A percentile compares a stretch with the other conserved stretches of the same genome.
Conservation (phyloP, 2,888 invertebrate genomes). For the Salpingus planirostris region DNA sequence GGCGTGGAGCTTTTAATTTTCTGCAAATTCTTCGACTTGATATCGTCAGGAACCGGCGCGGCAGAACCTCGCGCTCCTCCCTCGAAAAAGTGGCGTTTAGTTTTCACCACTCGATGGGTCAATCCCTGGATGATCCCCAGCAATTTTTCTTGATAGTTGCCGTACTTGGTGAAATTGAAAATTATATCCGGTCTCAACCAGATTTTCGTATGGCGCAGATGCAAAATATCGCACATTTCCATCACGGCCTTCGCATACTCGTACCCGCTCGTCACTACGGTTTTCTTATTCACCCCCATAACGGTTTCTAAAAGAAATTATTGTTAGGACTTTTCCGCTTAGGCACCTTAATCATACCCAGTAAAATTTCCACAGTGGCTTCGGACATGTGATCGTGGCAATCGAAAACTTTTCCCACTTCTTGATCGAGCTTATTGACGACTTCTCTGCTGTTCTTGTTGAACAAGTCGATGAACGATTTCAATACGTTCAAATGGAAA, state of each 20-base stretch:
- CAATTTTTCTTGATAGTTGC: constrained; percentile 62
- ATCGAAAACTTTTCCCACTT: constrained; percentile 60
- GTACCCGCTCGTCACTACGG: constrained; percentile 71
- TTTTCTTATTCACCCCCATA: constrained; percentile 78
- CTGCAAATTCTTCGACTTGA: too few species aligned
- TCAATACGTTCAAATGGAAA: constrained; percentile 78
- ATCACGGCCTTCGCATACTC: constrained; percentile 83
- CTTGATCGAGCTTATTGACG: constrained; percentile 62
- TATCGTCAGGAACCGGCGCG: constrained; percentile 32
- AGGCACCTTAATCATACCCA: too few species aligned
- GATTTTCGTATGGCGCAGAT: constrained; percentile 68
- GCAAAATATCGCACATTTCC: constrained; percentile 83
- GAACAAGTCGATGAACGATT: constrained; percentile 78
- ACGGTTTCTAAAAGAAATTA: constrained; percentile 80
- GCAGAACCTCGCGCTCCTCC: constrained; percentile 42
- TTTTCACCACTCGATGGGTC: constrained; percentile 62
- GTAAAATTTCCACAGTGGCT: constrained; percentile 73
- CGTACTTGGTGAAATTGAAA: constrained; percentile 67
- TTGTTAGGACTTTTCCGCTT: too few species aligned
- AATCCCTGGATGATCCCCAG: constrained; percentile 69
- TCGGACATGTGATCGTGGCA: constrained; percentile 80
- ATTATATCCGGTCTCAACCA: constrained; percentile 70
- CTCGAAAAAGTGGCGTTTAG: constrained; percentile 51
- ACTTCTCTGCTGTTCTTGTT: constrained; percentile 72
- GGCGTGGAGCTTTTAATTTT: constrained; percentile 16